These are phyloP conservation scores for Horisme vitalbata DNA, from an alignment of 2,888 invertebrate species.

Conservation along the genomic window DNA sequence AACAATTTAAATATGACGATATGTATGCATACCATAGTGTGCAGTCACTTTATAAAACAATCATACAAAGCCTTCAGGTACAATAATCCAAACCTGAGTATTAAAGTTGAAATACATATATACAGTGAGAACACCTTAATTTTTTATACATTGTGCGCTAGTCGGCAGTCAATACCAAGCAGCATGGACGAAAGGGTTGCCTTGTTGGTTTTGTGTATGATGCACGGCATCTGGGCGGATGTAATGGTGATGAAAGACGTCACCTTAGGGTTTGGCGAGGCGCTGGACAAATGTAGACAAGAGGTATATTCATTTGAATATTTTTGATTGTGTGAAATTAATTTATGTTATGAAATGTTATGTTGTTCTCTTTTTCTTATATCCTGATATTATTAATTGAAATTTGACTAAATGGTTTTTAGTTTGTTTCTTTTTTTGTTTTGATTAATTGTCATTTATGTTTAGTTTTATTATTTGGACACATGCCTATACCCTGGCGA, in stretches of 20 bases:
- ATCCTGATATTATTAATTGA: no score
- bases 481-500: no score
- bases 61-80: conserved; percentile 9
- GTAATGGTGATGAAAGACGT: conserved; percentile 69
- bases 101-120: conserved; percentile 11
- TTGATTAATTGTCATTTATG: no score
- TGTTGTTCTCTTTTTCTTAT: no score
- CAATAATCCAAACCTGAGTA: conserved; percentile 6
- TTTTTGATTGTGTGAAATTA: no score
- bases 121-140: not conserved
- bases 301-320: conserved; percentile 49
- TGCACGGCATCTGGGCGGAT: conserved; percentile 34
- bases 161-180: conserved; percentile 3
- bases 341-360: no score
- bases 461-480: no score
- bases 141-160: not conserved
- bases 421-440: no score
- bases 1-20: no score
- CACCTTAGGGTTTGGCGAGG: conserved; percentile 74
- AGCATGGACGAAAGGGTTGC: conserved; percentile 16
- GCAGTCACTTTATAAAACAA: conserved; percentile 7
- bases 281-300: conserved; percentile 65
- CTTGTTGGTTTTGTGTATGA: conserved; percentile 26
- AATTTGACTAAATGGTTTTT: no score
- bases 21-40: no score